phyloP scores from a whole-genome alignment of 2,113 vertebrate species.

The Alces alces region DNA sequence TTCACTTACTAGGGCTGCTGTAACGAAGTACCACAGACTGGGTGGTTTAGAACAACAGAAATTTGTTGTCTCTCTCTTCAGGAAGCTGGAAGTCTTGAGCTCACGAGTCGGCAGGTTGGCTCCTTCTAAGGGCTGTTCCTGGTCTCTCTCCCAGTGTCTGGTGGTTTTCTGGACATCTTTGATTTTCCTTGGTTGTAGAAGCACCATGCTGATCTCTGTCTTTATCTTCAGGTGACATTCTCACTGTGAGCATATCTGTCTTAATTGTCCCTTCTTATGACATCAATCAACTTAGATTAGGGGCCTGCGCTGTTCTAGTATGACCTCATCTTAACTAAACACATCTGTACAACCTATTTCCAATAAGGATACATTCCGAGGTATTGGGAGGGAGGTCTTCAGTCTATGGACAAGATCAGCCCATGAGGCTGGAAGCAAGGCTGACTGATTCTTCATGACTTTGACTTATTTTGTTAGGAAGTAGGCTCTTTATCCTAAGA shows the following conservation, averaged over 20 bases:
- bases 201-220: background rate
- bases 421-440: background rate
- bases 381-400: background rate
- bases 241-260: background rate
- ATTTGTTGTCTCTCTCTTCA: background rate
- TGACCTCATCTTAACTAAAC: background rate
- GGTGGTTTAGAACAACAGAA: background rate
- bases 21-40: background rate
- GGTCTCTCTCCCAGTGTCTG: background rate
- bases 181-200: background rate
- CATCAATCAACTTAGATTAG: background rate
- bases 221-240: background rate
- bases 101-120: background rate
- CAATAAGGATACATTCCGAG: background rate
- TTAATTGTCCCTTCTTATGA: background rate
- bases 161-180: background rate
- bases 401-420: background rate
- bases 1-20: background rate
- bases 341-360: background rate
- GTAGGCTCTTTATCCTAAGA: background rate
- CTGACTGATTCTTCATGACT: background rate
- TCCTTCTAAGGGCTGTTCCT: background rate
- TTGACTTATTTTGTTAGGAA: background rate
- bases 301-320: accelerated
- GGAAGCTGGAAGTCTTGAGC: background rate